Evolutionary conservation across 2,113 vertebrate species (phyloP).

Genomic region (Myiagra hebetior): DNA sequence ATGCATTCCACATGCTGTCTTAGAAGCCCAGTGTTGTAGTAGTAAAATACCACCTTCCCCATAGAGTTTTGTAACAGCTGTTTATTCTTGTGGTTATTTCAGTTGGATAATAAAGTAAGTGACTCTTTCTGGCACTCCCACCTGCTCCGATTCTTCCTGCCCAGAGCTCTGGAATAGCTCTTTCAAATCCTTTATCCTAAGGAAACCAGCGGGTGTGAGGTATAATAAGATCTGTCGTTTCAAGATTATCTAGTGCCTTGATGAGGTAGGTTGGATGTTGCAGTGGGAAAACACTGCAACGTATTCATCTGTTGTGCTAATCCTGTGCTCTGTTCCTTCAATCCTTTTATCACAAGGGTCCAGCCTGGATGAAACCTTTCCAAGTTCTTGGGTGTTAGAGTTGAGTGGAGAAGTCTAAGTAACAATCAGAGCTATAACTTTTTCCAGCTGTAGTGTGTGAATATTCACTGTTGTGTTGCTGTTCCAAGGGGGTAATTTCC

Average conservation of each 20-base stretch:
- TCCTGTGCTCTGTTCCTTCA: slow-evolving; percentile 42
- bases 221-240: slow-evolving; percentile 33
- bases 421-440: neutral
- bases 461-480: neutral
- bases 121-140: slow-evolving; percentile 1
- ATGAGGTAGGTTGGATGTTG: slow-evolving; percentile 40
- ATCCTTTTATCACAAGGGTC: slow-evolving; percentile 54
- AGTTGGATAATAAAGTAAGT: slow-evolving; percentile 10
- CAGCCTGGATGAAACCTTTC: slow-evolving; percentile 54
- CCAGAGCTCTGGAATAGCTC: neutral
- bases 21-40: neutral
- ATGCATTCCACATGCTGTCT: neutral
- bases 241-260: slow-evolving; percentile 16
- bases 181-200: slow-evolving; percentile 48
- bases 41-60: neutral
- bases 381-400: slow-evolving; percentile 18
- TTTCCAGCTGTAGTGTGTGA: neutral
- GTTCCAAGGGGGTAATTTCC: neutral
- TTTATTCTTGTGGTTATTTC: slow-evolving; percentile 28
- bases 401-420: slow-evolving; percentile 13
- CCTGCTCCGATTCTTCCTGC: slow-evolving; percentile 44
- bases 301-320: slow-evolving; percentile 37
- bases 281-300: slow-evolving; percentile 16
- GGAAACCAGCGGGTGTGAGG: neutral
- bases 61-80: neutral